These are phyloP conservation scores for Pristionchus exspectatus DNA, from an alignment of 2,888 invertebrate genomes.

Conservation along the genomic window DNA sequence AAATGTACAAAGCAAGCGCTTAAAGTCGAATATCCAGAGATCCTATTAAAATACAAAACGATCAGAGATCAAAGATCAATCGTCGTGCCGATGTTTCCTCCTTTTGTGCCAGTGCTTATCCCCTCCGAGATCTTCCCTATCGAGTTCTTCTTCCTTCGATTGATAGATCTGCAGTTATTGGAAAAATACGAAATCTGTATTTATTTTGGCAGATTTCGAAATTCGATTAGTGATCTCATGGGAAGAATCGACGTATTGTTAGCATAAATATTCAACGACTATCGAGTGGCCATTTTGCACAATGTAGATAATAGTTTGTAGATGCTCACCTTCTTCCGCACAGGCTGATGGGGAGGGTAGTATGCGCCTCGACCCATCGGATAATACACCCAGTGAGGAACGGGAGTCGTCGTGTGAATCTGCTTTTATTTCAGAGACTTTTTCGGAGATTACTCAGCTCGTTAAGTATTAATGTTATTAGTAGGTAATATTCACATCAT, in stretches of 20 bases:
- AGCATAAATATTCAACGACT: no score
- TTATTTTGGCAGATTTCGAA: no score
- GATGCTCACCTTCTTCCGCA: neutral
- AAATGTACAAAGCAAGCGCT: neutral
- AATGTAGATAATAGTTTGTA: neutral
- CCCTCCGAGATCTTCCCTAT: neutral
- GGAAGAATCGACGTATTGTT: no score
- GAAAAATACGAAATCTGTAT: neutral
- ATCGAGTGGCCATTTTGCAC: neutral
- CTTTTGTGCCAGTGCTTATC: slow-evolving; percentile 35
- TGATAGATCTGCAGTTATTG: neutral
- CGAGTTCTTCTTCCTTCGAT: slow-evolving; percentile 40
- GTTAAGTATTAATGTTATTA: no score
- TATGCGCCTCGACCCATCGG: slow-evolving; percentile 52
- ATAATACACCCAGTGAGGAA: slow-evolving; percentile 46
- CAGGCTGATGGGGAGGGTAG: slow-evolving; percentile 20
- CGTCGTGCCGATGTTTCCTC: slow-evolving; percentile 6
- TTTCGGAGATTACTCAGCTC: neutral
- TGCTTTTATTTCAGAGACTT: neutral
- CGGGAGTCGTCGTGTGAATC: slow-evolving; percentile 42
- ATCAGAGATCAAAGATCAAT: slow-evolving; percentile 24
- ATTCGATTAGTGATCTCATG: no score
- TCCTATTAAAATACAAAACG: neutral
- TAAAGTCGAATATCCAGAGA: neutral
- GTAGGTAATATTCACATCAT: no score